A percentile compares a stretch with the other conserved stretches of the same genome.
phyloP scores from a whole-genome alignment of 2,888 invertebrate species.

The Thereva nobilitata region DNA sequence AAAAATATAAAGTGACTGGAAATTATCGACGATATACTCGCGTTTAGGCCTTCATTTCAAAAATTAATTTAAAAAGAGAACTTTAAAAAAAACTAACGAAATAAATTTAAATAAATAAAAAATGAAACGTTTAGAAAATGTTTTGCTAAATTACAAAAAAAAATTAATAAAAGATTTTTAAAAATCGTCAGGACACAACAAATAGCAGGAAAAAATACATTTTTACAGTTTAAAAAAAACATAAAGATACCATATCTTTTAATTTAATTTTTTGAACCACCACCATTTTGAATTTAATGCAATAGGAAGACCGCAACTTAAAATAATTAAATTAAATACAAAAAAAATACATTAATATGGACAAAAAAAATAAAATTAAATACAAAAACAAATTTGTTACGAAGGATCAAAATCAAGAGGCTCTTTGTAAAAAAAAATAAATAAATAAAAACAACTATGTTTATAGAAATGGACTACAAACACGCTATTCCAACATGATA shows the following conservation, averaged over 20 bases:
- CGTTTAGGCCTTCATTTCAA: conserved; percentile 71
- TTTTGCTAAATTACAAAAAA: conserved; percentile 38
- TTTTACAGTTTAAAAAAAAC: conserved; percentile 5
- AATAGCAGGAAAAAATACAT: conserved; percentile 17
- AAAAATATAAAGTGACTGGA: conserved; percentile 57
- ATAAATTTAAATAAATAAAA: conserved; percentile 44
- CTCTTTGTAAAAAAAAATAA: too few relatives aligned
- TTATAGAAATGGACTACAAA: conserved; percentile 27
- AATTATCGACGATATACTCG: conserved; percentile 66
- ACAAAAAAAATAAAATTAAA: too few relatives aligned
- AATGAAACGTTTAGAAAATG: conserved; percentile 44
- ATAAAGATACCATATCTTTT: background rate
- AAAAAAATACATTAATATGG: too few relatives aligned
- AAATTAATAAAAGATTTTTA: conserved; percentile 27
- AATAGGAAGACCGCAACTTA: too few relatives aligned
- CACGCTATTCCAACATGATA: conserved; percentile 35
- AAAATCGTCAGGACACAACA: conserved; percentile 33
- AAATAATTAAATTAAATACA: too few relatives aligned
- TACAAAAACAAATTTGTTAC: too few relatives aligned
- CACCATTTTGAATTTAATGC: too few relatives aligned
- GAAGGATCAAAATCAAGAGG: too few relatives aligned
- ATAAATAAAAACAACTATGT: conserved; percentile 14
- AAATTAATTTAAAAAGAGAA: conserved; percentile 61
- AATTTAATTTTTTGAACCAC: too few relatives aligned
- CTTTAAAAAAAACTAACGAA: conserved; percentile 57